Evolutionary conservation across 2,797 vertebrate species (phyloP), one percentile per base, ranked within the genome.

Genomic region (Nasua narica): DNA sequence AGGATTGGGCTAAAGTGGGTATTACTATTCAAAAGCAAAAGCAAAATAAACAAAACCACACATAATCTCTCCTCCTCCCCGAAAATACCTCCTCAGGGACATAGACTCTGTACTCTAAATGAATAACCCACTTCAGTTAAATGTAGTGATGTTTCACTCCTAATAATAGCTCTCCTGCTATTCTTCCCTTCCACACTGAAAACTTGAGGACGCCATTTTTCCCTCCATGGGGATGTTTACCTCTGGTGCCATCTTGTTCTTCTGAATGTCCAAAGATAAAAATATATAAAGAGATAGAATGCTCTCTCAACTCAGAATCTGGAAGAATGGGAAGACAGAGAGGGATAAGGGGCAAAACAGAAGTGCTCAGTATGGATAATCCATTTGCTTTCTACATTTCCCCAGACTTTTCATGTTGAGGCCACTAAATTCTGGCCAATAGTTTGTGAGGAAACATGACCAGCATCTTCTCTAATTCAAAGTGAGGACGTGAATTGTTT

Each of bases 341-440:
- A 40, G 5, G 7, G 46, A 84, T 32, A 48, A 0, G 12, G 23
- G 32, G 19, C 37, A 79, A 77, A 37, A 14, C 2, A 3, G 37
- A 25, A 87, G 5, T n/a, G n/a, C n/a, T 65, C 27, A 21, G 12
- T 13, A 8, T 1, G 6, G 23, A 2, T 5, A 1, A 10, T 21
- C 27, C 32, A 14, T 40, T 72, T 56, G 32, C 3, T 60, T 12
- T 13, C 15, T 19, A 3, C 10, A 10, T 50, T 56, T 72, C 40
- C 27, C 27, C 40, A 54, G 27, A 27, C 16, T 40, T 5, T 69
- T 82, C 9, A 15, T 4, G 35, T 13, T 25, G 13, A 72, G 60
- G 18, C 29, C 14, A 21, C 27, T 23, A 54, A 79, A 92, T 40
- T 62, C 32, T 37, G 65, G 6, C 7, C 56, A 85, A 54, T 8